Percentiles rank a stretch among this genome's conserved stretches.
These are phyloP conservation scores for Rhabdomys dilectus DNA, from an alignment of 2,113 vertebrate species.

Conservation along the genomic window DNA sequence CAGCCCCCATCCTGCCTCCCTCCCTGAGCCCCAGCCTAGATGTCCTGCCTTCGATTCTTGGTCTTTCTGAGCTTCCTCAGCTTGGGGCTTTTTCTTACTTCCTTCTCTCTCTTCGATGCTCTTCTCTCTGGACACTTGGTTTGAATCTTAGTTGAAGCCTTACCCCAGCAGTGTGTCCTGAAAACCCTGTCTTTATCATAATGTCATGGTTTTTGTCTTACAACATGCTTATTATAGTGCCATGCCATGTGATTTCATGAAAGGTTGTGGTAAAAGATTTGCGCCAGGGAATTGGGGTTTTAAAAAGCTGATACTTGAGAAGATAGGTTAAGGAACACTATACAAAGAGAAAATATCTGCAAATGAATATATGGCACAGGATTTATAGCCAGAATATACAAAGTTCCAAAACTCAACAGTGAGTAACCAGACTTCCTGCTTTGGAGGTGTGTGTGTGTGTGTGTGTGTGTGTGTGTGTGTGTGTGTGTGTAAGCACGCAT, in stretches of 20 bases:
- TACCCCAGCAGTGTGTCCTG: background rate
- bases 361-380: background rate
- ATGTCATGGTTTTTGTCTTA: background rate
- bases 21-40: background rate
- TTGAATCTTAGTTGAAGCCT: constrained; percentile 3
- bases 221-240: constrained; percentile 25
- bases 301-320: constrained; percentile 46
- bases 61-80: background rate
- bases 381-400: constrained; percentile 39
- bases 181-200: background rate
- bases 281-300: background rate
- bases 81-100: background rate
- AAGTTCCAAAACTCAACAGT: constrained; percentile 41
- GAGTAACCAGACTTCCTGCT: constrained; percentile 18
- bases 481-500: background rate
- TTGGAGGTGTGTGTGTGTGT: background rate
- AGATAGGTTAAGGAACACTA: background rate
- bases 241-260: background rate
- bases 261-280: background rate
- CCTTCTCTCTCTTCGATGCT: constrained; percentile 18
- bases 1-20: background rate
- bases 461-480: background rate
- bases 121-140: background rate
- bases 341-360: background rate
- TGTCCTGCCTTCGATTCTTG: background rate